A percentile compares a stretch with the other conserved stretches of the same genome.
Evolutionary conservation across 2,888 invertebrate genomes (phyloP).

Genomic region (Polymixis lichenea): DNA sequence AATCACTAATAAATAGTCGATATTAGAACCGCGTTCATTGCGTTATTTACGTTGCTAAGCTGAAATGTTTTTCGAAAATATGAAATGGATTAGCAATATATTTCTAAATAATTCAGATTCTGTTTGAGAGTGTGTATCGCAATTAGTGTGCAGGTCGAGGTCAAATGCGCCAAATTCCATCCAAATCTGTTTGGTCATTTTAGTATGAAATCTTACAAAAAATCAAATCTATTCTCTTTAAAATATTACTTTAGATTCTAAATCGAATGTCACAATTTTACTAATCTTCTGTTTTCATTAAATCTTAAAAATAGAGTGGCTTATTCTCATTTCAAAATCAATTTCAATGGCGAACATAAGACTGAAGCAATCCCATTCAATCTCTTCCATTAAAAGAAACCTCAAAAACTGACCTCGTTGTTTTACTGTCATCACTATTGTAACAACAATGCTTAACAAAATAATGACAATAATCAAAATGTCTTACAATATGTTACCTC

Average conservation of each 20-base stretch:
- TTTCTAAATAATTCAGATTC: too few species aligned
- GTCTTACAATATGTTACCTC: constrained; percentile 12
- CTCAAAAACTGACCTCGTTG: constrained; percentile 2
- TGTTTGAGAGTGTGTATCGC: too few species aligned
- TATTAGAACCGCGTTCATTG: too few species aligned
- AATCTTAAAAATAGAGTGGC: neutral
- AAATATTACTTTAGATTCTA: neutral
- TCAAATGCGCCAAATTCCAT: too few species aligned
- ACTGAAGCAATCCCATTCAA: neutral
- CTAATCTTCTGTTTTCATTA: neutral
- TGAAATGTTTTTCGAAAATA: too few species aligned
- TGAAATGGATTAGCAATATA: too few species aligned
- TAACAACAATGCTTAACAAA: constrained; percentile 16
- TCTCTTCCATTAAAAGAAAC: neutral
- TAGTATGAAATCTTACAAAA: neutral
- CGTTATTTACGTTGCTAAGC: too few species aligned
- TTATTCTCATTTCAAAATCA: constrained; percentile 23
- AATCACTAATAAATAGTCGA: too few species aligned
- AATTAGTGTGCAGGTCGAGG: too few species aligned
- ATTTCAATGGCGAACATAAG: constrained; percentile 1
- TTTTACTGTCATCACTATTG: neutral
- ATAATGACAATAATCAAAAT: constrained; percentile 16
- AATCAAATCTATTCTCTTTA: neutral
- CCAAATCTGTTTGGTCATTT: too few species aligned
- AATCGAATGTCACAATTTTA: neutral